Percentiles rank a stretch among this genome's conserved stretches.
Conservation (phyloP, 1,140 invertebrate genomes). For the Maniola jurtina region DNA sequence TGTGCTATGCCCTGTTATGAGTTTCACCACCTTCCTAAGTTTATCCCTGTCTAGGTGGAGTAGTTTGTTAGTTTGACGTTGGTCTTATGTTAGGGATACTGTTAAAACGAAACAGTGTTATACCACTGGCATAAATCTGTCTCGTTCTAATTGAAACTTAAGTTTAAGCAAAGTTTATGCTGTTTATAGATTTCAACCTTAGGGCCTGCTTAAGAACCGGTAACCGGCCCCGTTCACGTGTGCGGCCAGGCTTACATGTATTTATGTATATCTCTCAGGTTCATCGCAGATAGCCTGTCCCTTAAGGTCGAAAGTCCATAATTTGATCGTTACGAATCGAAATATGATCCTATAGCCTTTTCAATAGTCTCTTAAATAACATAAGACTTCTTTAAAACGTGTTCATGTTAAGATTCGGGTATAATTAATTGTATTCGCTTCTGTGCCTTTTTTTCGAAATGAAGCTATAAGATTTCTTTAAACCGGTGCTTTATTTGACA, state of each 20-base stretch:
- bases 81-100: too few relatives aligned
- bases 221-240: too few relatives aligned
- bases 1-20: too few relatives aligned
- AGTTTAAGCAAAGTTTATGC: too few relatives aligned
- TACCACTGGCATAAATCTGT: too few relatives aligned
- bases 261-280: slow-evolving; percentile 13
- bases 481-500: slow-evolving; percentile 22
- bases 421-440: slow-evolving; percentile 27
- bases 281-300: slow-evolving; percentile 19
- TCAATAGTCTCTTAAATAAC: slow-evolving; percentile 29
- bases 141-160: too few relatives aligned
- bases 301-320: slow-evolving; percentile 32
- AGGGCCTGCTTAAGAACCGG: too few relatives aligned
- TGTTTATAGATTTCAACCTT: too few relatives aligned
- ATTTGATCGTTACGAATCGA: slow-evolving; percentile 43
- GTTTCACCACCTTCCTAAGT: too few relatives aligned
- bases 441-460: slow-evolving; percentile 20
- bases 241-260: not conserved
- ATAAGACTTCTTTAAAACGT: slow-evolving; percentile 20
- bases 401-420: slow-evolving; percentile 19
- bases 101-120: too few relatives aligned
- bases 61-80: too few relatives aligned
- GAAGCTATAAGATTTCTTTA: slow-evolving; percentile 26
- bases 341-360: slow-evolving; percentile 33
- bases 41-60: too few relatives aligned